Evolutionary conservation across 2,113 vertebrate genomes (phyloP).

Genomic region (Lophochroa leadbeateri): DNA sequence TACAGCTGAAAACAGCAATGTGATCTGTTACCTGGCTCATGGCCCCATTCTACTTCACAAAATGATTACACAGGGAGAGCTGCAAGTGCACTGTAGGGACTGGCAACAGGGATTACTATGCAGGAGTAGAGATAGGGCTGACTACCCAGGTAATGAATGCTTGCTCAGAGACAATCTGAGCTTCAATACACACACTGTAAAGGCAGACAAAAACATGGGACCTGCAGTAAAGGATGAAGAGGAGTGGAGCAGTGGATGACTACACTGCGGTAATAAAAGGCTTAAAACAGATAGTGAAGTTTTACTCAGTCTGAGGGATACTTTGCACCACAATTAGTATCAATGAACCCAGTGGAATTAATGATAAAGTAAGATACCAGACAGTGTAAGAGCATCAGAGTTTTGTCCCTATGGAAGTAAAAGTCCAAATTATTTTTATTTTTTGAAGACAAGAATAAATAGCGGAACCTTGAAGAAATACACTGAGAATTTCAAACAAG

Average conservation of each 20-base stretch:
- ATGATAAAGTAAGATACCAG: neutral
- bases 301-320: neutral
- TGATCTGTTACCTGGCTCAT: neutral
- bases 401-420: neutral
- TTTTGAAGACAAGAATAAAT: neutral
- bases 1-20: neutral
- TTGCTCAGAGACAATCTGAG: neutral
- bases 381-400: neutral
- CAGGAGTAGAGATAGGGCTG: neutral
- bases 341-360: neutral
- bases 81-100: accelerated
- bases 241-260: neutral
- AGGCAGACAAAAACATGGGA: neutral
- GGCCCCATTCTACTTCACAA: neutral
- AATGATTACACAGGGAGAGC: neutral
- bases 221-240: neutral
- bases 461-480: neutral
- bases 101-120: neutral
- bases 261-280: neutral
- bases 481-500: neutral
- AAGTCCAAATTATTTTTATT: neutral
- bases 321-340: neutral
- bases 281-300: neutral
- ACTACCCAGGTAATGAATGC: neutral
- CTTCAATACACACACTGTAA: neutral